Evolutionary conservation across 2,888 invertebrate genomes (phyloP).

Genomic region (Axea sp.): DNA sequence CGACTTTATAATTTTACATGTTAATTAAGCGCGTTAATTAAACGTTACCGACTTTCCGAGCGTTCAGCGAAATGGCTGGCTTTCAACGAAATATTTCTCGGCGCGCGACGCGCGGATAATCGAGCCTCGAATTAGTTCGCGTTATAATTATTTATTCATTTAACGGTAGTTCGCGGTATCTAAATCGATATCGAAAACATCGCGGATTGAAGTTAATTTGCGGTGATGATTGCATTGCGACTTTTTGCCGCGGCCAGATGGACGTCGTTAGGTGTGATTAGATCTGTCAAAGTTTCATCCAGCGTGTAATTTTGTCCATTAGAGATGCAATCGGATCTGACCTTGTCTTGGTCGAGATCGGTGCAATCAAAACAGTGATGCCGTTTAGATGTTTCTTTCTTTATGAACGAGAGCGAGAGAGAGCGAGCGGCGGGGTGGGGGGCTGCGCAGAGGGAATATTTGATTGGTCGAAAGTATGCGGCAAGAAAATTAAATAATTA

Average conservation of each 20-base stretch:
- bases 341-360: slow-evolving; percentile 35
- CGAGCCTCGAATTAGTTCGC: slow-evolving; percentile 3
- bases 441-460: no score
- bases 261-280: slow-evolving; percentile 35
- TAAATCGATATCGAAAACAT: slow-evolving; percentile 46
- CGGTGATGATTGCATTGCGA: slow-evolving; percentile 14
- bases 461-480: no score
- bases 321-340: slow-evolving; percentile 23
- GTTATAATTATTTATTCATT: slow-evolving; percentile 28
- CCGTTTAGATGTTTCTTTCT: slow-evolving; percentile 6
- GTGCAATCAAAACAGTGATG: slow-evolving; percentile 20
- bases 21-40: slow-evolving; percentile 40
- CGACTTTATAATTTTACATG: slow-evolving; percentile 39
- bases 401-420: no score
- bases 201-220: slow-evolving; percentile 22
- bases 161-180: slow-evolving; percentile 44
- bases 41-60: slow-evolving; percentile 18
- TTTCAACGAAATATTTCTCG: slow-evolving; percentile 28
- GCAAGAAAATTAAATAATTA: no score
- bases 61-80: slow-evolving; percentile 9
- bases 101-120: slow-evolving; percentile 2
- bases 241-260: slow-evolving; percentile 13
- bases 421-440: no score
- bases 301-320: slow-evolving; percentile 21
- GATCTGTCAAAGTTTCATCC: slow-evolving; percentile 32